Evolutionary conservation across 2,888 invertebrate species (phyloP), one percentile per base, ranked within the genome.

Genomic region (Ectemnius cavifrons): DNA sequence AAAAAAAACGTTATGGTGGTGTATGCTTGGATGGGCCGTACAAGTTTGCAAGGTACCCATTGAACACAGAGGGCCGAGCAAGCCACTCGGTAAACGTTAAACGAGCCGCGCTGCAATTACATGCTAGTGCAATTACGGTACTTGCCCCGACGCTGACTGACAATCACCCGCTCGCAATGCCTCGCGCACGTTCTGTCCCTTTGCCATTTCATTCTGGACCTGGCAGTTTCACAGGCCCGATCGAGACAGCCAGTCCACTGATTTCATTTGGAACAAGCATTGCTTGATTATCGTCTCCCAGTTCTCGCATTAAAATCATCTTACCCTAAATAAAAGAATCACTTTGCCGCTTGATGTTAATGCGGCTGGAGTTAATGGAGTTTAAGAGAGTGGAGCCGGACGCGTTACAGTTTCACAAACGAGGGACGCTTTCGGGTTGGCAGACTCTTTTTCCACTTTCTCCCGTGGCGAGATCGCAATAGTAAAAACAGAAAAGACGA

Each of bases 391-490:
- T 23, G 23, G 23, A 23, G 23, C 23, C 23, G 23, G 23, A 11
- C 37, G 52, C 13, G 59, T 27, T 59, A 27, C 18, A 27, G 52
- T 52, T 52, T 16, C 52, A 52, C 14, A 52, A 37, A 11, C 8
- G 37, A 37, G 66, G 59, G 59, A 60, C 59, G 18, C 37, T 37
- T 37, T 37, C 37, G 37, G 37, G 52, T 4, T 16, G 28, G 63
- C 76, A 37, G 76, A 68, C 75, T 75, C 68, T 37, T 77, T 75
- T 77, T 63, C 71, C 75, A 75, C 75, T 77, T 77, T 77, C 77
- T 77, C 77, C 63, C 68, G 65, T 56, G 37, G 37, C 37, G 47
- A 58, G 23, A 67, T 52, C 62, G 77, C 67, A 65, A 59, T 70
- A 65, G 57, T 63, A 16, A 62, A 64, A 68, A 47, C 67, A 49